Percentiles rank a stretch among this genome's conserved stretches.
Conservation (phyloP, 2,888 invertebrate genomes). For the Galeruca laticollis region DNA sequence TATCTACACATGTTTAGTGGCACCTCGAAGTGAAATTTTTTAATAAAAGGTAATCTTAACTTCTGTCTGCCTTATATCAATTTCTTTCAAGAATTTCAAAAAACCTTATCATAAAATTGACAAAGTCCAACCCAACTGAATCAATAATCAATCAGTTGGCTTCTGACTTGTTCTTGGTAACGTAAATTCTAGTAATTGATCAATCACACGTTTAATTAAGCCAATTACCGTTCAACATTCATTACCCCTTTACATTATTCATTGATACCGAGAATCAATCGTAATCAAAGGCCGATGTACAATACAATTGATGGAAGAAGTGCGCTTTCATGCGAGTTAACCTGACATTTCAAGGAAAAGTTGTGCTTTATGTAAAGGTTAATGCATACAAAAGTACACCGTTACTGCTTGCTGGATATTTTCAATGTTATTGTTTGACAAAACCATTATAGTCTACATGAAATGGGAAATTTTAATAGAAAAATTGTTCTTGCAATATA, state of each 20-base stretch:
- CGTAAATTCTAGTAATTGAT: slow-evolving; percentile 42
- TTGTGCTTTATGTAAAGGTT: slow-evolving; percentile 34
- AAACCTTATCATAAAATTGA: too few relatives aligned
- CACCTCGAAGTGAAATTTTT: too few relatives aligned
- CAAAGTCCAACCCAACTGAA: neutral
- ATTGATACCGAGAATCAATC: slow-evolving; percentile 42
- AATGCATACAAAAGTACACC: slow-evolving; percentile 25
- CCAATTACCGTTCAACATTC: slow-evolving; percentile 49
- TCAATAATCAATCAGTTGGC: neutral
- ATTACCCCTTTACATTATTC: slow-evolving; percentile 44
- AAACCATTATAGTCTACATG: neutral
- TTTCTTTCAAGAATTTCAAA: too few relatives aligned
- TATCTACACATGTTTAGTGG: too few relatives aligned
- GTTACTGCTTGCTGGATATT: slow-evolving; percentile 9
- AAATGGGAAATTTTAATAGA: neutral
- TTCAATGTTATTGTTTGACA: slow-evolving; percentile 1
- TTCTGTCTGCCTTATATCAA: too few relatives aligned
- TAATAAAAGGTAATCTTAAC: too few relatives aligned
- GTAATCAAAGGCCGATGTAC: slow-evolving; percentile 33
- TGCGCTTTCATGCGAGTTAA: slow-evolving; percentile 32
- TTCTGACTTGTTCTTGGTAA: neutral
- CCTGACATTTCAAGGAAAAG: slow-evolving; percentile 34
- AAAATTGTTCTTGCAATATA: neutral
- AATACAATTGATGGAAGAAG: slow-evolving; percentile 32
- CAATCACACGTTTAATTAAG: slow-evolving; percentile 47